Conservation (phyloP, 2,888 invertebrate species). For the Lochmaea crataegi region DNA sequence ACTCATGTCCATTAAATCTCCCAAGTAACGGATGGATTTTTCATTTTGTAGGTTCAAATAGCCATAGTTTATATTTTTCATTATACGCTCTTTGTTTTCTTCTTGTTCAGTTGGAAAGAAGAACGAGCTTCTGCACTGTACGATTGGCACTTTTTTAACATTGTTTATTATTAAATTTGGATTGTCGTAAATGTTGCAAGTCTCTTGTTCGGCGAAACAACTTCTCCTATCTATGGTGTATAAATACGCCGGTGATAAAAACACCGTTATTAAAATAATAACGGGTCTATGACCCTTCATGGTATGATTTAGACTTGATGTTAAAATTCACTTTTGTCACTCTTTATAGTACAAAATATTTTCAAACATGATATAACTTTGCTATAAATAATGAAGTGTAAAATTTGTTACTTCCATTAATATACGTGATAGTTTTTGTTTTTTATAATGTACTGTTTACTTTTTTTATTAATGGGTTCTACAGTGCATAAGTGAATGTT, state of each 20-base stretch:
- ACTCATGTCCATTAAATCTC: slow-evolving; percentile 37
- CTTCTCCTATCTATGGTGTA: slow-evolving; percentile 19
- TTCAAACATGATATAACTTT: background rate
- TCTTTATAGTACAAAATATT: slow-evolving; percentile 20
- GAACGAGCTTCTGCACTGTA: slow-evolving; percentile 17
- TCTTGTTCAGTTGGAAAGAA: slow-evolving; percentile 19
- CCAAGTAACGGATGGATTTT: slow-evolving; percentile 32
- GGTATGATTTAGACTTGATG: slow-evolving; percentile 17
- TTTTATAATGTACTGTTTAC: background rate
- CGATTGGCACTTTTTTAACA: background rate
- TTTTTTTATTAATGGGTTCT: no score
- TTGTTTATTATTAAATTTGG: slow-evolving; percentile 26
- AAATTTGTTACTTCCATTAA: background rate
- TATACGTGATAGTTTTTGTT: slow-evolving; percentile 19
- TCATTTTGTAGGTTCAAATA: slow-evolving; percentile 30
- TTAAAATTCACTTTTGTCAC: slow-evolving; percentile 6
- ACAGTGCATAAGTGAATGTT: no score
- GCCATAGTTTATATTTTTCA: slow-evolving; percentile 40
- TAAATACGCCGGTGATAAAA: slow-evolving; percentile 15
- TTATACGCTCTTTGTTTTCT: slow-evolving; percentile 13
- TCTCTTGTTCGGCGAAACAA: background rate
- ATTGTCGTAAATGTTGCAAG: slow-evolving; percentile 37
- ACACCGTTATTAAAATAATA: slow-evolving; percentile 21
- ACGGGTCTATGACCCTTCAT: slow-evolving; percentile 35
- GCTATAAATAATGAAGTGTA: background rate